Evolutionary conservation across 1,140 invertebrate genomes (phyloP).

Genomic region (Colletes gigas): DNA sequence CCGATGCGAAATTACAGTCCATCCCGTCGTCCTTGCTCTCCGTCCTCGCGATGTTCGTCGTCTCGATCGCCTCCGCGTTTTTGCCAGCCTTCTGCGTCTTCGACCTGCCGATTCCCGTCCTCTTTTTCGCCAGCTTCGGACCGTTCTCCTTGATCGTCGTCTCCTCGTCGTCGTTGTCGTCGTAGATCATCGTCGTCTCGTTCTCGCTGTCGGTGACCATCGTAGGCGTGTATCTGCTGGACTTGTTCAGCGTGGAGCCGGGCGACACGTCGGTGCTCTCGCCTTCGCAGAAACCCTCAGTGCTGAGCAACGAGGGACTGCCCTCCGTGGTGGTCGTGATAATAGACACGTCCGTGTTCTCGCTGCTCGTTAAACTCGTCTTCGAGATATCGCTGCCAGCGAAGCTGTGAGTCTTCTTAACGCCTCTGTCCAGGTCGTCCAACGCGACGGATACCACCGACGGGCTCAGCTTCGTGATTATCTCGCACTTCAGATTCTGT

Average conservation of each 20-base stretch:
- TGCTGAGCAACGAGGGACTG: slow-evolving; percentile 76
- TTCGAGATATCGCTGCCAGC: slow-evolving; percentile 79
- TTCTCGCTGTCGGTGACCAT: slow-evolving; percentile 68
- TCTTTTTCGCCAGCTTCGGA: slow-evolving; percentile 43
- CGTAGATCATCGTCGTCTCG: slow-evolving; percentile 61
- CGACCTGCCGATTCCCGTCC: slow-evolving; percentile 21
- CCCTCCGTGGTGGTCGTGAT: slow-evolving; percentile 76
- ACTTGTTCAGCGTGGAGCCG: slow-evolving; percentile 75
- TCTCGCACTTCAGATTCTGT: slow-evolving; percentile 74
- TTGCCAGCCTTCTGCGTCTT: slow-evolving; percentile 44
- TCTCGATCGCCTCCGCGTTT: slow-evolving; percentile 12
- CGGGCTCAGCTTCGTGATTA: slow-evolving; percentile 72
- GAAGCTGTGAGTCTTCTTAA: slow-evolving; percentile 78
- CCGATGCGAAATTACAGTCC: slow-evolving; percentile 76
- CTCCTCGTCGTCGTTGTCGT: slow-evolving; percentile 43
- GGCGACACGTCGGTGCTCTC: slow-evolving; percentile 76
- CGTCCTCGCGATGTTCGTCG: slow-evolving; percentile 63
- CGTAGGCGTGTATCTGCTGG: slow-evolving; percentile 68
- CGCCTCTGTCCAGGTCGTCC: slow-evolving; percentile 58
- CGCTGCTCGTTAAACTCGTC: slow-evolving; percentile 76
- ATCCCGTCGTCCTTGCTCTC: slow-evolving; percentile 78
- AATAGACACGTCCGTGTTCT: slow-evolving; percentile 77
- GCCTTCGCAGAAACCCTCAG: slow-evolving; percentile 79
- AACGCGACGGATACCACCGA: slow-evolving; percentile 51
- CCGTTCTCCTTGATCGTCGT: slow-evolving; percentile 41